Conservation (phyloP, 2,888 invertebrate genomes). For the Aromia moschata region DNA sequence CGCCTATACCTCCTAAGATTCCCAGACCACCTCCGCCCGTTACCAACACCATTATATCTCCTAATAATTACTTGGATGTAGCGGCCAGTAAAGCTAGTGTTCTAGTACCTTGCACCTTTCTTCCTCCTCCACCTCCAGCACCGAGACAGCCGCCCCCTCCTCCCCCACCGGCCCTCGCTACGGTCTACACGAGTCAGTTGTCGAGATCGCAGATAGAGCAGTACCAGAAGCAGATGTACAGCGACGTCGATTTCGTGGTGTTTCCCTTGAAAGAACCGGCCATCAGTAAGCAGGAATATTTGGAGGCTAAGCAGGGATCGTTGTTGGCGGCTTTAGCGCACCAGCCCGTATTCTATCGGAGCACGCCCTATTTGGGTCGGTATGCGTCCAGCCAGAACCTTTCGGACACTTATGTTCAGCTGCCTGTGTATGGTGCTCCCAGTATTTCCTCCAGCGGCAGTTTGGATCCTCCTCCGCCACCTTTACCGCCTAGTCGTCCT, state of each 20-base stretch:
- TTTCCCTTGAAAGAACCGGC: slow-evolving; percentile 91
- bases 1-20: slow-evolving; percentile 62
- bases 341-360: slow-evolving; percentile 80
- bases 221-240: slow-evolving; percentile 88
- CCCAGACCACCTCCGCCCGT: slow-evolving; percentile 65
- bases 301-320: slow-evolving; percentile 86
- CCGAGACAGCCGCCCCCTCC: slow-evolving; percentile 68
- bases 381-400: slow-evolving; percentile 85
- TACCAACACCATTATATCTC: slow-evolving; percentile 64
- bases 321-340: slow-evolving; percentile 71
- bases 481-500: slow-evolving; percentile 70
- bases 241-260: slow-evolving; percentile 91
- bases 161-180: slow-evolving; percentile 74
- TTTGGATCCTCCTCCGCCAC: slow-evolving; percentile 73
- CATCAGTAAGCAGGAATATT: slow-evolving; percentile 89
- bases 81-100: slow-evolving; percentile 67
- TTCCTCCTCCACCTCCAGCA: slow-evolving; percentile 75
- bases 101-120: slow-evolving; percentile 64
- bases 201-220: slow-evolving; percentile 83
- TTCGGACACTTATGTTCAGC: slow-evolving; percentile 77
- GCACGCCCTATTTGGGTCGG: slow-evolving; percentile 82
- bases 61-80: slow-evolving; percentile 72
- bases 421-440: slow-evolving; percentile 75
- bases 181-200: slow-evolving; percentile 75
- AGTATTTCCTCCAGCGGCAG: slow-evolving; percentile 73